Conservation (phyloP, 2,113 vertebrate species). For the Nesoenas mayeri region DNA sequence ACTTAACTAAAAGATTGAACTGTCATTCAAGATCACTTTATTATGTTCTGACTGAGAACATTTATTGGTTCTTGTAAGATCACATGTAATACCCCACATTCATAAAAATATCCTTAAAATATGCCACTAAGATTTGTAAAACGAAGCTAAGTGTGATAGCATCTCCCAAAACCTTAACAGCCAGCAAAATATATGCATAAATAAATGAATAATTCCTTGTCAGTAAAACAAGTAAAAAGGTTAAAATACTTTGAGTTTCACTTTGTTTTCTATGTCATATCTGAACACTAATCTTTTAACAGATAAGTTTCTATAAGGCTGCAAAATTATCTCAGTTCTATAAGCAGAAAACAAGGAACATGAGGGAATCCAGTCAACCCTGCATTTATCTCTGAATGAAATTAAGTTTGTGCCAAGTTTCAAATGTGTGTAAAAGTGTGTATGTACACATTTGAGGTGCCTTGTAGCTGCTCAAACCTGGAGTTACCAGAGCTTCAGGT, state of each 20-base stretch:
- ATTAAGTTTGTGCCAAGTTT: background rate
- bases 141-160: background rate
- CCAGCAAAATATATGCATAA: background rate
- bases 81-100: accelerated
- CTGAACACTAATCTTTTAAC: background rate
- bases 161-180: background rate
- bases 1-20: background rate
- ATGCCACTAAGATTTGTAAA: background rate
- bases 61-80: background rate
- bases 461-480: background rate
- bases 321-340: background rate
- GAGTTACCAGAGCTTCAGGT: background rate
- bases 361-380: background rate
- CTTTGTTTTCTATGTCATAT: background rate
- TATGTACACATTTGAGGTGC: background rate
- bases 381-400: background rate
- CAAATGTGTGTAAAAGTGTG: background rate
- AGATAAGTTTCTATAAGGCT: background rate
- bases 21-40: background rate
- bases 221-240: background rate
- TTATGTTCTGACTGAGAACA: background rate
- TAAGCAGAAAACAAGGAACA: background rate
- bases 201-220: background rate
- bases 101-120: background rate
- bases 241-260: background rate